These are phyloP conservation scores for Aphidius gifuensis DNA, from an alignment of 1,140 invertebrate species.

Conservation along the genomic window DNA sequence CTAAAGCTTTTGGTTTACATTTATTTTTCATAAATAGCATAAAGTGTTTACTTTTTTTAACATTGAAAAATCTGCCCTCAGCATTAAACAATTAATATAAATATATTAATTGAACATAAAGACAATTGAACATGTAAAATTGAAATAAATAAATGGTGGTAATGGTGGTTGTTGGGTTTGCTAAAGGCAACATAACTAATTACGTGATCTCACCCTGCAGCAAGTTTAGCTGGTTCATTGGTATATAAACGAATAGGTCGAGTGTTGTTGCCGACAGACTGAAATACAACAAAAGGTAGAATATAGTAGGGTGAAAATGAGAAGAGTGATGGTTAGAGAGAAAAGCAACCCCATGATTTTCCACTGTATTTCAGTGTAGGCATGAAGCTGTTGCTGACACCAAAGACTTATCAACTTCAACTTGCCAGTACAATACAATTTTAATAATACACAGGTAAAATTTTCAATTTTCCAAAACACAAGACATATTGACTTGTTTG, in stretches of 20 bases:
- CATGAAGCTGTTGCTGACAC: slow-evolving; percentile 41
- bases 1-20: no score
- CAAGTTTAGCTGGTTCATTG: slow-evolving; percentile 37
- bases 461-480: no score
- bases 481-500: no score
- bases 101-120: no score
- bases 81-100: no score
- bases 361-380: slow-evolving; percentile 12
- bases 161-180: slow-evolving; percentile 10
- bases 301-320: slow-evolving; percentile 16
- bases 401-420: slow-evolving; percentile 45
- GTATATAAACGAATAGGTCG: slow-evolving; percentile 15
- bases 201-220: slow-evolving; percentile 41
- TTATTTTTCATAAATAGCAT: no score
- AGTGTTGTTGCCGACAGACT: slow-evolving; percentile 14
- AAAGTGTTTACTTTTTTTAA: no score
- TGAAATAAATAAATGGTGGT: no score
- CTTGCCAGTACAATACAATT: slow-evolving; percentile 35
- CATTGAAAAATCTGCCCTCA: no score
- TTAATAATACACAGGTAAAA: neutral
- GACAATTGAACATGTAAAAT: neutral
- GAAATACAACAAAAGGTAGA: slow-evolving; percentile 5
- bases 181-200: slow-evolving; percentile 47
- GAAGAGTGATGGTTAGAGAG: slow-evolving; percentile 3
- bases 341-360: neutral